A percentile compares a stretch with the other conserved stretches of the same genome.
Evolutionary conservation across 2,888 invertebrate species (phyloP).

Genomic region (Colletes collaris): DNA sequence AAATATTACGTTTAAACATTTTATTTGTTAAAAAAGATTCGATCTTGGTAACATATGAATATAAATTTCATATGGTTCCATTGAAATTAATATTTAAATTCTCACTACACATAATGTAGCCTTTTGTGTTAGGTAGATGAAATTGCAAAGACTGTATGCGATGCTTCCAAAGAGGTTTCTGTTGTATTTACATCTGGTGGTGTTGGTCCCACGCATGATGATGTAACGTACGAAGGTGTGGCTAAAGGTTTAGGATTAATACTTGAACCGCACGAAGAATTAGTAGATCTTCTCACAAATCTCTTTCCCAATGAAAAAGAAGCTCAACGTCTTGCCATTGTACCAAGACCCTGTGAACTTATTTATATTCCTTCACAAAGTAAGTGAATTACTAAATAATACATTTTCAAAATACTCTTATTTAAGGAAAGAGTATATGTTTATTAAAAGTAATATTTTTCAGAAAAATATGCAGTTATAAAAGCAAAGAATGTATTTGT

Average conservation of each 20-base stretch:
- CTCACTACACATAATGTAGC: slow-evolving; percentile 51
- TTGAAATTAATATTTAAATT: slow-evolving; percentile 25
- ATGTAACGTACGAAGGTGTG: slow-evolving; percentile 87
- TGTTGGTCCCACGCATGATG: slow-evolving; percentile 89
- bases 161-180: slow-evolving; percentile 82
- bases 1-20: background rate
- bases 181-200: slow-evolving; percentile 87
- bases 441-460: slow-evolving; percentile 21
- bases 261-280: slow-evolving; percentile 75
- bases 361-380: slow-evolving; percentile 63
- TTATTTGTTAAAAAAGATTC: background rate
- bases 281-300: slow-evolving; percentile 73
- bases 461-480: slow-evolving; percentile 64
- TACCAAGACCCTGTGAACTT: slow-evolving; percentile 74
- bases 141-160: slow-evolving; percentile 84
- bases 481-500: slow-evolving; percentile 85
- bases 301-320: slow-evolving; percentile 66
- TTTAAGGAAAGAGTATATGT: too few species aligned
- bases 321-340: slow-evolving; percentile 70
- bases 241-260: slow-evolving; percentile 81
- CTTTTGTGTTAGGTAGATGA: slow-evolving; percentile 79
- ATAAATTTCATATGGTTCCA: background rate
- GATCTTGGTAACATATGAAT: background rate
- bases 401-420: background rate
- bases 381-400: slow-evolving; percentile 41